Conservation (phyloP, 2,113 vertebrate genomes). For the Ictalurus furcatus region DNA sequence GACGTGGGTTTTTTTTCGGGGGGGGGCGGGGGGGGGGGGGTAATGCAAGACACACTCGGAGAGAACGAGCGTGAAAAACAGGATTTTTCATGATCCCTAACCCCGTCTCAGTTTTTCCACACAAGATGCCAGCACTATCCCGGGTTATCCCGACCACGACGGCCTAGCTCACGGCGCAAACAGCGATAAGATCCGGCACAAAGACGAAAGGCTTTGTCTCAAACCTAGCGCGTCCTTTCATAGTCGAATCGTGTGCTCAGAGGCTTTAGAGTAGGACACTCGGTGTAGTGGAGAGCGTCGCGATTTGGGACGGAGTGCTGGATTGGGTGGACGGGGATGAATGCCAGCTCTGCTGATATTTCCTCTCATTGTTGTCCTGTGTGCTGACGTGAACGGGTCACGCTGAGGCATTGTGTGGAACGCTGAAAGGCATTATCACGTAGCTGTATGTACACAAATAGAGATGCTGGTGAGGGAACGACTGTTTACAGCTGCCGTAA, state of each 20-base stretch:
- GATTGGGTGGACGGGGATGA: slow-evolving; percentile 40
- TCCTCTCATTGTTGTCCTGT: slow-evolving; percentile 84
- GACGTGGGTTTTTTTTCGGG: not conserved
- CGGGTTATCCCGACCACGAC: slow-evolving; percentile 47
- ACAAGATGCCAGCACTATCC: slow-evolving; percentile 59
- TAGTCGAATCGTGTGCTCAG: slow-evolving; percentile 53
- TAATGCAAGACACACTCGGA: not conserved
- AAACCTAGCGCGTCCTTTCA: not conserved
- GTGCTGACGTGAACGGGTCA: slow-evolving; percentile 23
- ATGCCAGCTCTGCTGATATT: slow-evolving; percentile 68
- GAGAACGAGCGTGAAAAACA: not conserved
- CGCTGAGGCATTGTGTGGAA: slow-evolving; percentile 3
- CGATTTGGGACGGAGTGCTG: slow-evolving; percentile 21
- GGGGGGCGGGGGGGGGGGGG: not conserved
- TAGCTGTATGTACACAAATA: slow-evolving; percentile 18
- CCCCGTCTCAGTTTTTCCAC: slow-evolving; percentile 63
- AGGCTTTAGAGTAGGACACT: slow-evolving; percentile 21
- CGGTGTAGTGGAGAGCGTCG: not conserved
- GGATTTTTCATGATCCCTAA: not conserved
- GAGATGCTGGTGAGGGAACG: not conserved
- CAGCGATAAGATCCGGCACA: slow-evolving; percentile 60
- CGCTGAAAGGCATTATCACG: not conserved
- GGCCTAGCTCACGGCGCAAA: slow-evolving; percentile 53
- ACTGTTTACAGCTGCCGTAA: not conserved
- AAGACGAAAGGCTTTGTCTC: not conserved